Conservation (phyloP, 2,888 invertebrate species). For the Sicus ferrugineus region DNA sequence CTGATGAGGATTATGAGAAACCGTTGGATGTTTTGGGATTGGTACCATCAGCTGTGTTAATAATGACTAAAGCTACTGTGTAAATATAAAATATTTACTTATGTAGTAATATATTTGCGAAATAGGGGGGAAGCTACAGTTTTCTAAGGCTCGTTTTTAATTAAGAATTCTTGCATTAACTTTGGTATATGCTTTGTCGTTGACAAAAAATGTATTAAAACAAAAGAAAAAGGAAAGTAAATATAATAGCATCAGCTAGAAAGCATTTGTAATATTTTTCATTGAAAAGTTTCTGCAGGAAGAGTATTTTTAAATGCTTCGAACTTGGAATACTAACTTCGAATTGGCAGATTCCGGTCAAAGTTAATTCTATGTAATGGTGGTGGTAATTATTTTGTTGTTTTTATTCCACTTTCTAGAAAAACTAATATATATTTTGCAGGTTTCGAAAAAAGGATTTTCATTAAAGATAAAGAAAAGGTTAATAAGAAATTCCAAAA, state of each 20-base stretch:
- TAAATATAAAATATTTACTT: slow-evolving; percentile 33
- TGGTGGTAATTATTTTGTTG: neutral
- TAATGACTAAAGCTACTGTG: slow-evolving; percentile 70
- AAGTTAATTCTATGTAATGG: no score
- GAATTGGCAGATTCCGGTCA: no score
- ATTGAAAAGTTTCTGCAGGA: no score
- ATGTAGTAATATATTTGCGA: slow-evolving; percentile 3
- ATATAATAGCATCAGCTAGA: neutral
- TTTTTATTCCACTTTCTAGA: neutral
- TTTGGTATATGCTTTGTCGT: neutral
- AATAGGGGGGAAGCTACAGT: neutral
- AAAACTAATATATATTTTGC: neutral
- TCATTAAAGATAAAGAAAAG: no score
- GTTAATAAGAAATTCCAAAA: no score
- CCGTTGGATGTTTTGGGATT: slow-evolving; percentile 85
- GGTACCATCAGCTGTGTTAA: slow-evolving; percentile 84
- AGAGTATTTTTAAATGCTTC: no score
- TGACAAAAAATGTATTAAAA: neutral
- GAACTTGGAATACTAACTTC: no score
- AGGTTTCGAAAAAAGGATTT: no score
- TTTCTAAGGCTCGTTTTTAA: neutral
- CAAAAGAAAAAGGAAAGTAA: slow-evolving; percentile 2
- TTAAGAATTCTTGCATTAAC: neutral
- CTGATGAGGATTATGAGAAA: slow-evolving; percentile 85
- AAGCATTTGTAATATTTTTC: no score